phyloP scores from a whole-genome alignment of 2,113 vertebrate species.

The Phaetusa simplex region DNA sequence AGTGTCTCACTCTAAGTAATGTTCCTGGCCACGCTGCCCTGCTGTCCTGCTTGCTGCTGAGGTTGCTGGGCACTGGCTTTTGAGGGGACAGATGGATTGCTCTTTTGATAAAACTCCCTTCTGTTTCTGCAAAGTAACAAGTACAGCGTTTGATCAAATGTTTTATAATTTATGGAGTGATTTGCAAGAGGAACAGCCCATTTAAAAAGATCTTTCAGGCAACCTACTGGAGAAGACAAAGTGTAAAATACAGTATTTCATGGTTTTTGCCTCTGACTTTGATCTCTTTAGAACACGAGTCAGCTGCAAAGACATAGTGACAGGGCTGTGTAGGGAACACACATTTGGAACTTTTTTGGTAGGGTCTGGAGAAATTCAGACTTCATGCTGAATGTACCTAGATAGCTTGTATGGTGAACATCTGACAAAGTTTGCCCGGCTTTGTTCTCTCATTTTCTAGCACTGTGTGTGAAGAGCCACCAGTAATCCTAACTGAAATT shows the following conservation, averaged over 20 bases:
- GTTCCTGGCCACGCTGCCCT: not conserved
- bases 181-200: not conserved
- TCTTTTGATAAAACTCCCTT: not conserved
- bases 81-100: not conserved
- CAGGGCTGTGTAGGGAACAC: not conserved
- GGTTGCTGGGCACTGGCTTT: not conserved
- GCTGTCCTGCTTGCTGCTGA: not conserved
- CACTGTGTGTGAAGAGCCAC: not conserved
- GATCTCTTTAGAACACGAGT: not conserved
- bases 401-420: not conserved
- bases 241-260: not conserved
- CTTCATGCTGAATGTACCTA: not conserved
- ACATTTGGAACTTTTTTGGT: not conserved
- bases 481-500: not conserved
- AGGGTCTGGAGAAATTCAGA: not conserved
- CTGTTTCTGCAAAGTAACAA: not conserved
- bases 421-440: not conserved
- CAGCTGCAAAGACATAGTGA: not conserved
- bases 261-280: not conserved
- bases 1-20: not conserved
- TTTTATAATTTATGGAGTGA: not conserved
- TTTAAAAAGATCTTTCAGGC: not conserved
- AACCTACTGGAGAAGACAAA: not conserved
- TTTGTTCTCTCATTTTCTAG: not conserved
- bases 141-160: not conserved